A percentile compares a stretch with the other conserved stretches of the same genome.
These are phyloP conservation scores for Phycodurus eques DNA, from an alignment of 2,113 vertebrate genomes.

Conservation along the genomic window DNA sequence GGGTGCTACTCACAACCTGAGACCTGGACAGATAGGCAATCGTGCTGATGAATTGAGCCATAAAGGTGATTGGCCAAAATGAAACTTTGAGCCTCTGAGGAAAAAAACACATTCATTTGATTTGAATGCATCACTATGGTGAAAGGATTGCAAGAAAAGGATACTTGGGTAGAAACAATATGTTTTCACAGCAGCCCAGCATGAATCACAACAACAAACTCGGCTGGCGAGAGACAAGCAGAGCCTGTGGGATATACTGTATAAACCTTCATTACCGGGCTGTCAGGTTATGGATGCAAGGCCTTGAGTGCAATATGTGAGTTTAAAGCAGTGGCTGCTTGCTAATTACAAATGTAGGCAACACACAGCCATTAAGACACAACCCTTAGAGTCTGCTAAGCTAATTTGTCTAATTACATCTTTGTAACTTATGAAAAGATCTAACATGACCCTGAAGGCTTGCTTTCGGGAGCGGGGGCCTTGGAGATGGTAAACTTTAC, in stretches of 20 bases:
- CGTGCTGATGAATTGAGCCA: slow-evolving; percentile 67
- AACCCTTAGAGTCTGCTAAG: slow-evolving; percentile 68
- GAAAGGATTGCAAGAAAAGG: slow-evolving; percentile 39
- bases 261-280: slow-evolving; percentile 64
- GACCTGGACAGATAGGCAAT: slow-evolving; percentile 48
- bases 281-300: slow-evolving; percentile 67
- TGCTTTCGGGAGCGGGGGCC: slow-evolving; percentile 47
- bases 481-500: slow-evolving; percentile 52
- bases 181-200: slow-evolving; percentile 47
- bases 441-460: slow-evolving; percentile 66
- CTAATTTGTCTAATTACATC: slow-evolving; percentile 76
- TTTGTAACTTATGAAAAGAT: slow-evolving; percentile 74
- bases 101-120: slow-evolving; percentile 55
- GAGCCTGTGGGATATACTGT: slow-evolving; percentile 51
- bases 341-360: slow-evolving; percentile 72
- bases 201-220: slow-evolving; percentile 57
- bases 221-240: slow-evolving; percentile 55
- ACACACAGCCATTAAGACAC: slow-evolving; percentile 67
- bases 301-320: slow-evolving; percentile 63
- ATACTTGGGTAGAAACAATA: slow-evolving; percentile 48
- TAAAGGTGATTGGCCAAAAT: slow-evolving; percentile 69
- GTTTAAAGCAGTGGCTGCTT: slow-evolving; percentile 63
- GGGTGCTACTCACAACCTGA: slow-evolving; percentile 60
- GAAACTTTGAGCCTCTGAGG: slow-evolving; percentile 58
- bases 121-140: slow-evolving; percentile 46